Evolutionary conservation across 2,797 vertebrate species (phyloP).

Genomic region (Neopelma chrysocephalum): DNA sequence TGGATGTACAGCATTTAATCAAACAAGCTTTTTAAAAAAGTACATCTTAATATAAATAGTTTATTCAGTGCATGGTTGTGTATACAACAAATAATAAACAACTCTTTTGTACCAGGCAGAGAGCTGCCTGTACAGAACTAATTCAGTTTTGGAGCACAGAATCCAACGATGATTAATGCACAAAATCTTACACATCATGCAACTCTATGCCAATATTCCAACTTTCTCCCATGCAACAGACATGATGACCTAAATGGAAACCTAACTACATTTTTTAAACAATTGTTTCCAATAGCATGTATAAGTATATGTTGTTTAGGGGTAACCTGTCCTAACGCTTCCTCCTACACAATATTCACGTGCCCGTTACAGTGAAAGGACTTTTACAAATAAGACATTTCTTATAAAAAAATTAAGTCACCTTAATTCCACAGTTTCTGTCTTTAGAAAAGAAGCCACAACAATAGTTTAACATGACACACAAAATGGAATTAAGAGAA

Average conservation of each 20-base stretch:
- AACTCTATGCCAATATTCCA: constrained; percentile 93
- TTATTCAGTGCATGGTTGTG: constrained; percentile 98
- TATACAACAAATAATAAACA: constrained; percentile 99
- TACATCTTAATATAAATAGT: constrained; percentile 97
- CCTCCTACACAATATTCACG: constrained; percentile 89
- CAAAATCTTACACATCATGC: constrained; percentile 97
- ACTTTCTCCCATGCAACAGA: constrained; percentile 98
- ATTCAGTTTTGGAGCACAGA: constrained; percentile 90
- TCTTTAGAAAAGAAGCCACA: constrained; percentile 82
- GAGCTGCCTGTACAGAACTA: constrained; percentile 84
- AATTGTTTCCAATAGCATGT: constrained; percentile 84
- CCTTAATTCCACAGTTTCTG: constrained; percentile 80
- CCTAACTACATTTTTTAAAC: constrained; percentile 82
- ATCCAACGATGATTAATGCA: constrained; percentile 95
- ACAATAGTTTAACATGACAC: constrained; percentile 77
- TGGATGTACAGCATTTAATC: constrained; percentile 16
- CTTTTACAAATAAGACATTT: constrained; percentile 92
- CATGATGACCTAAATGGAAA: constrained; percentile 90
- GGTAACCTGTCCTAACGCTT: constrained; percentile 86
- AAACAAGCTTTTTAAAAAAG: constrained; percentile 85
- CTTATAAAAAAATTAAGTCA: constrained; percentile 82
- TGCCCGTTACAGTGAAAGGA: constrained; percentile 88
- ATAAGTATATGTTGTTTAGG: constrained; percentile 83
- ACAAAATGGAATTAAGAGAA: constrained; percentile 88
- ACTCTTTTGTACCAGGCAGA: constrained; percentile 85